Percentiles rank a stretch among this genome's conserved stretches.
Evolutionary conservation across 2,797 vertebrate genomes (phyloP).

Genomic region (Chaetodon trifasciatus): DNA sequence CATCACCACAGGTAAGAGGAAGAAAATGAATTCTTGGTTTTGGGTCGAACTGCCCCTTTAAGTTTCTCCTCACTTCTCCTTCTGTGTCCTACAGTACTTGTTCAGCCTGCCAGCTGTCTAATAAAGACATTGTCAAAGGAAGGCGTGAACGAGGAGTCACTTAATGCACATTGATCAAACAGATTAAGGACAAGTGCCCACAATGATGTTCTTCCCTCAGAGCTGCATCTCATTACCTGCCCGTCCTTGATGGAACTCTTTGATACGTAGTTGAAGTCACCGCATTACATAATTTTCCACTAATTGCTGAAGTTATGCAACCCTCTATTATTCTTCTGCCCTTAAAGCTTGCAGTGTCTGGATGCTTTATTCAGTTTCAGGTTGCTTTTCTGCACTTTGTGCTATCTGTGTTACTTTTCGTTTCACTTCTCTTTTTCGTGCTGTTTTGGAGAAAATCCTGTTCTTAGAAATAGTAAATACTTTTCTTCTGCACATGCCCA

Average conservation of each 20-base stretch:
- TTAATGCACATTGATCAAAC: constrained; percentile 71
- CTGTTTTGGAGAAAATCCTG: neutral
- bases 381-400: neutral
- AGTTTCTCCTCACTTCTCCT: constrained; percentile 6
- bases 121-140: constrained; percentile 56
- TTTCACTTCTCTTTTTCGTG: neutral
- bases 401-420: neutral
- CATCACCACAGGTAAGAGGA: no score
- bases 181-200: constrained; percentile 72
- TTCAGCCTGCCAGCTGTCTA: constrained; percentile 39
- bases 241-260: constrained; percentile 66
- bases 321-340: constrained; percentile 15
- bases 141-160: constrained; percentile 56
- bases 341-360: constrained; percentile 4
- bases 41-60: neutral
- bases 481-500: neutral
- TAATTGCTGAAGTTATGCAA: constrained; percentile 60
- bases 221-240: constrained; percentile 68
- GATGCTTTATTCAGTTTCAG: constrained; percentile 18
- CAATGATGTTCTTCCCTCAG: constrained; percentile 58
- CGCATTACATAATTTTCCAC: constrained; percentile 57
- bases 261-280: constrained; percentile 55
- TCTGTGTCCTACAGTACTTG: constrained; percentile 27
- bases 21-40: no score
- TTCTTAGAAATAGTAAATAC: neutral